Percentiles rank a stretch among this genome's conserved stretches.
Evolutionary conservation across 2,888 invertebrate species (phyloP).

Genomic region (Mesoligia furuncula): DNA sequence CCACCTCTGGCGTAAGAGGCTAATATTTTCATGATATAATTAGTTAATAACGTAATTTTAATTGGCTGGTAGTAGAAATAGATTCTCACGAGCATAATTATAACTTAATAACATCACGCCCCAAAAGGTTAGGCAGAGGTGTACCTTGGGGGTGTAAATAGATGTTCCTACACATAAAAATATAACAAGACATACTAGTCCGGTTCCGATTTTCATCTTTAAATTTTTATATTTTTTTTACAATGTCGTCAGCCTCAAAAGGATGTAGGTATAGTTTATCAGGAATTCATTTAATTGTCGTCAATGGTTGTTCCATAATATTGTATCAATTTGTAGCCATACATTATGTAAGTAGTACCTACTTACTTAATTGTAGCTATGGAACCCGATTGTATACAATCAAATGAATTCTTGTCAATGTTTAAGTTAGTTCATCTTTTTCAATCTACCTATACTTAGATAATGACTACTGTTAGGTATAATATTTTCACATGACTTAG

Average conservation of each 20-base stretch:
- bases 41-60: too few species aligned
- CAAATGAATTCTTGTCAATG: too few species aligned
- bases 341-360: too few species aligned
- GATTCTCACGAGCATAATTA: not conserved
- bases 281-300: not conserved
- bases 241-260: not conserved
- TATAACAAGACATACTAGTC: not conserved
- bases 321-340: not conserved
- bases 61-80: not conserved
- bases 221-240: too few species aligned
- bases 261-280: not conserved
- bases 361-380: too few species aligned
- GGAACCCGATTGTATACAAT: too few species aligned
- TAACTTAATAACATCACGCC: too few species aligned
- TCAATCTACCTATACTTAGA: too few species aligned
- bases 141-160: not conserved
- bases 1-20: too few species aligned
- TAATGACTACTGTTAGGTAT: too few species aligned
- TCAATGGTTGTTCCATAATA: not conserved
- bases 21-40: too few species aligned
- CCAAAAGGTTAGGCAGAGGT: not conserved
- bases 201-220: not conserved
- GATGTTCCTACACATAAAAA: not conserved
- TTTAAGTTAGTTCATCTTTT: too few species aligned
- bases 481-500: not conserved